phyloP scores from a whole-genome alignment of 2,797 vertebrate genomes.

The Gymnothorax javanicus region DNA sequence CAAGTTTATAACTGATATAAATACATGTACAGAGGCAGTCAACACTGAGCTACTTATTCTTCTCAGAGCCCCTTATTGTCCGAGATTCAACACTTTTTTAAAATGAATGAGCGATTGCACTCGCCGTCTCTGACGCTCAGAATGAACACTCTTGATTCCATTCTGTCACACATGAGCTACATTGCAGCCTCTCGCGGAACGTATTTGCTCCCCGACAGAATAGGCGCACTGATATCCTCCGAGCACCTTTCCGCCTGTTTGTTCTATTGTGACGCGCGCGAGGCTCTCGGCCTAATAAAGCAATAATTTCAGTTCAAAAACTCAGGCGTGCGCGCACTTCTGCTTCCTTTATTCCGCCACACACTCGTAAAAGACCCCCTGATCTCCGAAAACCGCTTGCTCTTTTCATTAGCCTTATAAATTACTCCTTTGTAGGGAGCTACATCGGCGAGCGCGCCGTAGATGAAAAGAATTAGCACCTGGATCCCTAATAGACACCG shows the following conservation, averaged over 20 bases:
- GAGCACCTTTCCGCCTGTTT: slow-evolving; percentile 64
- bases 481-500: slow-evolving; percentile 74
- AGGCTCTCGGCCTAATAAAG: slow-evolving; percentile 70
- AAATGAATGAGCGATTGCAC: slow-evolving; percentile 46
- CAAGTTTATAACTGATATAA: slow-evolving; percentile 53
- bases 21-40: slow-evolving; percentile 29
- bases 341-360: slow-evolving; percentile 69
- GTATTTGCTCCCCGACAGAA: slow-evolving; percentile 55
- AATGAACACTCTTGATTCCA: slow-evolving; percentile 47
- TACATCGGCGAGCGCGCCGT: slow-evolving; percentile 70
- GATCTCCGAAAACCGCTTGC: slow-evolving; percentile 74
- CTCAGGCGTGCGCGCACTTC: slow-evolving; percentile 56
- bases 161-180: slow-evolving; percentile 53
- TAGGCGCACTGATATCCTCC: slow-evolving; percentile 54
- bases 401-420: slow-evolving; percentile 82
- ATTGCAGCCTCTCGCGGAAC: slow-evolving; percentile 53
- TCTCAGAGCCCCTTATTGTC: neutral
- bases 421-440: slow-evolving; percentile 78
- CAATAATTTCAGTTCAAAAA: slow-evolving; percentile 71
- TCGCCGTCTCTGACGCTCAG: slow-evolving; percentile 43
- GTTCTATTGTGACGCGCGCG: slow-evolving; percentile 61
- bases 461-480: slow-evolving; percentile 82
- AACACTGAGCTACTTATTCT: neutral
- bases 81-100: neutral
- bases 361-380: slow-evolving; percentile 70